Base-by-base conservation (phyloP, 2,797 vertebrate genomes). In the Artibeus jamaicensis region DNA sequence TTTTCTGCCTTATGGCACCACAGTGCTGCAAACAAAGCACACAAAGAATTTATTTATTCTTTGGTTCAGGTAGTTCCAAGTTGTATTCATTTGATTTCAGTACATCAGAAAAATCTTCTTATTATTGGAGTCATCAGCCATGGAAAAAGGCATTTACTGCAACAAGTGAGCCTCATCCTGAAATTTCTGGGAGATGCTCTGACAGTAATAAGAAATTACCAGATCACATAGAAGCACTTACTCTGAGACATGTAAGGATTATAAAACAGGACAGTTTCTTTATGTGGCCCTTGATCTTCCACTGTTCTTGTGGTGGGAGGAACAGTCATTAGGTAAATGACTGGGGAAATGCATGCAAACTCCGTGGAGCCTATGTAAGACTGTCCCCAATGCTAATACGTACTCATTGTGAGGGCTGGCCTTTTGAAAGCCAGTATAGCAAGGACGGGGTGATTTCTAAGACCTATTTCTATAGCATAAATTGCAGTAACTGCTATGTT, bases 11-110 rank as follows among this genome's bases (percentile, higher is more conserved):
- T 96, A 87, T 95, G 95, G 81, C 84, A 92, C 71, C 24, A 4
- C 14, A 32, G 48, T 93, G 76, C 44, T 70, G 86, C 71, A 97
- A 95, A 96, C 91, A 96, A 92, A 81, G 39, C 46, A 57, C 15
- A 89, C 21, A 32, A 67, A 93, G 48, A 95, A 85, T 81, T 95
- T 95, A 95, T 97, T 97, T 96, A 94, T 83, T 95, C 95, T 96
- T 89, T 95, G 85, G 79, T 94, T 86, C 91, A 87, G 48, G 70
- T 84, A 90, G 88, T 97, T 96, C 50, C 67, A 89, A 65, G 79
- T 93, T 91, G 57, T 87, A 89, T 78, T 95, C 84, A 91, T 96
- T 96, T 96, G 59, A 96, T 96, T 94, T 89, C 44, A 89, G 55
- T 68, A 94, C 39, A 59, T 91, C 79, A 74, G 73, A 94, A 96